A percentile compares a stretch with the other conserved stretches of the same genome.
These are phyloP conservation scores for Paedocypris sp. DNA, from an alignment of 2,113 vertebrate species.

Conservation along the genomic window DNA sequence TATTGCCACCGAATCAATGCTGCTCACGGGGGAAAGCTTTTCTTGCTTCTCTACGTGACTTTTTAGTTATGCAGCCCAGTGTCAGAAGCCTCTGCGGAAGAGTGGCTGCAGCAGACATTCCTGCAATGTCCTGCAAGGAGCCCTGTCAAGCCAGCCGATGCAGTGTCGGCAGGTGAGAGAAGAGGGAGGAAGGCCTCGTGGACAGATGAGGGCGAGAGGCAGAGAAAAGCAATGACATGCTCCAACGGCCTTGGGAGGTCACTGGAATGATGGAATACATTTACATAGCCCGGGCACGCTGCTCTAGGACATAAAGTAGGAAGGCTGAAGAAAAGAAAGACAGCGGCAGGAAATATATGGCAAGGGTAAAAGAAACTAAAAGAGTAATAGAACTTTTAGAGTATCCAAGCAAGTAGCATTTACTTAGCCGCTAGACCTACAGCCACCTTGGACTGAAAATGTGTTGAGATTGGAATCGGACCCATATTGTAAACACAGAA, in stretches of 20 bases:
- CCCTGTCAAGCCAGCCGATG: conserved; percentile 6
- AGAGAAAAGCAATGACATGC: conserved; percentile 21
- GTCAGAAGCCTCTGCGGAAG: not conserved
- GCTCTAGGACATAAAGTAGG: not conserved
- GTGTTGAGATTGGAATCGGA: too few species aligned
- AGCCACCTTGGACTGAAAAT: too few species aligned
- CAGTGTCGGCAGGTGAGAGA: conserved; percentile 2
- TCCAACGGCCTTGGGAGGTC: conserved; percentile 16
- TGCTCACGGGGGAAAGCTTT: not conserved
- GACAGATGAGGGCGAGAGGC: conserved; percentile 1
- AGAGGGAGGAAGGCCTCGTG: not conserved
- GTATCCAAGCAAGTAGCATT: too few species aligned
- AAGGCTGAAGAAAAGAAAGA: not conserved
- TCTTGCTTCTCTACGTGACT: not conserved
- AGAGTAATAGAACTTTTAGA: too few species aligned
- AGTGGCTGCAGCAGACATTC: not conserved
- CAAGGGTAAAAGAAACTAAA: not conserved
- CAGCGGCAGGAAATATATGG: not conserved
- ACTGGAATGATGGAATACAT: conserved; percentile 18
- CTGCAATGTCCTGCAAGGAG: not conserved
- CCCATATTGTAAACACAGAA: too few species aligned
- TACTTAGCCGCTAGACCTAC: too few species aligned
- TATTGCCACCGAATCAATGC: not conserved
- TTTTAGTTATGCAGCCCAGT: conserved; percentile 8
- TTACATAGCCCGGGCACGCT: not conserved